Percentiles rank a stretch among this genome's conserved stretches.
Conservation (phyloP, 2,113 vertebrate species). For the Lepisosteus oculatus region DNA sequence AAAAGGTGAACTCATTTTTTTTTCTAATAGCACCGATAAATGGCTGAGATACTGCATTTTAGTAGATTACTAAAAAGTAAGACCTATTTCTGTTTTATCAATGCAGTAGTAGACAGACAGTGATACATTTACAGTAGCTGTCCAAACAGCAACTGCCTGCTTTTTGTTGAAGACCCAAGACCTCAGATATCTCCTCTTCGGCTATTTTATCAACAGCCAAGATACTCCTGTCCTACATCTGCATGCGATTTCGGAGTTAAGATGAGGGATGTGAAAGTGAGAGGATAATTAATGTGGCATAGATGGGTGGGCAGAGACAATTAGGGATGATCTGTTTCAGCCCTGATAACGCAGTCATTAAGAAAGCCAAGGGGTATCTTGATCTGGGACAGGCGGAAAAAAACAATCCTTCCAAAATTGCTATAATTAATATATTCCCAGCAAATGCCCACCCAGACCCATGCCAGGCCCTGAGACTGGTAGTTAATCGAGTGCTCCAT, state of each 20-base stretch:
- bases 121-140: too few relatives aligned
- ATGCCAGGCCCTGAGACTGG: constrained; percentile 3
- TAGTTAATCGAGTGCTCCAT: not conserved
- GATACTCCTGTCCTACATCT: not conserved
- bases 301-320: constrained; percentile 4
- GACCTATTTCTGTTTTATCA: too few relatives aligned
- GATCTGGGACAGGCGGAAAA: constrained; percentile 7
- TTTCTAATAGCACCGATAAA: too few relatives aligned
- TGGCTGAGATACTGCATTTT: too few relatives aligned
- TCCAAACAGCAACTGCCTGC: too few relatives aligned
- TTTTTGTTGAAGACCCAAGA: too few relatives aligned
- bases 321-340: constrained; percentile 6
- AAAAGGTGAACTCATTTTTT: too few relatives aligned
- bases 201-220: too few relatives aligned
- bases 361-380: constrained; percentile 5
- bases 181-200: too few relatives aligned
- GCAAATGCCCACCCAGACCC: constrained; percentile 11
- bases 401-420: constrained; percentile 10
- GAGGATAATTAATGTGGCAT: not conserved
- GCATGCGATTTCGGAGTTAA: not conserved
- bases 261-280: not conserved
- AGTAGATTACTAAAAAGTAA: too few relatives aligned
- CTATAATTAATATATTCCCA: constrained; percentile 22
- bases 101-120: too few relatives aligned
- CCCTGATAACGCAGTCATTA: constrained; percentile 17